Evolutionary conservation across 2,888 invertebrate genomes (phyloP).

Genomic region (Macrophya alboannulata): DNA sequence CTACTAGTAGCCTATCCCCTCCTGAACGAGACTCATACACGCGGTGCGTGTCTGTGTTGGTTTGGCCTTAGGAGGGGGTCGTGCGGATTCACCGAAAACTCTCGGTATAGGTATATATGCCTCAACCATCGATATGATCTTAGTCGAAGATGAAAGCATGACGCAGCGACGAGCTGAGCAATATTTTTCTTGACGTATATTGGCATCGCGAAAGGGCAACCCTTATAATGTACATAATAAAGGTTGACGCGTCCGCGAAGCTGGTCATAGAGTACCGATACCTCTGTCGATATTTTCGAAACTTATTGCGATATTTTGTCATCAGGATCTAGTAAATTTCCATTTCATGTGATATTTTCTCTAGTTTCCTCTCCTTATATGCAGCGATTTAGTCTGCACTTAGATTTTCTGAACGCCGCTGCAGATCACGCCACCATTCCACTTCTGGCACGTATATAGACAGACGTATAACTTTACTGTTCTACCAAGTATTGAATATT

Average conservation of each 20-base stretch:
- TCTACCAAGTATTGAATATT: constrained; percentile 35
- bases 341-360: not conserved
- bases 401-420: not conserved
- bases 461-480: constrained; percentile 4
- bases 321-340: constrained; percentile 7
- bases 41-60: not conserved
- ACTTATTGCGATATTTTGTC: not conserved
- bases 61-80: too few species aligned
- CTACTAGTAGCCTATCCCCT: too few species aligned
- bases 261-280: not conserved
- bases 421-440: not conserved
- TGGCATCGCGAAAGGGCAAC: constrained; percentile 7
- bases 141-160: constrained; percentile 32
- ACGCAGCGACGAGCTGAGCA: constrained; percentile 14
- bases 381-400: not conserved
- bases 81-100: too few species aligned
- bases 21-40: too few species aligned
- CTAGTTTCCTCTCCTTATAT: not conserved
- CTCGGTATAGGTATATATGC: not conserved
- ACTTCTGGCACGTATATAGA: not conserved
- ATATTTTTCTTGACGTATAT: constrained; percentile 33
- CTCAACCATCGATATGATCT: constrained; percentile 35
- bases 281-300: not conserved
- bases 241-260: not conserved
- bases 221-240: constrained; percentile 20